phyloP scores from a whole-genome alignment of 2,797 vertebrate species.

The Enteromius unitaeniatus region DNA sequence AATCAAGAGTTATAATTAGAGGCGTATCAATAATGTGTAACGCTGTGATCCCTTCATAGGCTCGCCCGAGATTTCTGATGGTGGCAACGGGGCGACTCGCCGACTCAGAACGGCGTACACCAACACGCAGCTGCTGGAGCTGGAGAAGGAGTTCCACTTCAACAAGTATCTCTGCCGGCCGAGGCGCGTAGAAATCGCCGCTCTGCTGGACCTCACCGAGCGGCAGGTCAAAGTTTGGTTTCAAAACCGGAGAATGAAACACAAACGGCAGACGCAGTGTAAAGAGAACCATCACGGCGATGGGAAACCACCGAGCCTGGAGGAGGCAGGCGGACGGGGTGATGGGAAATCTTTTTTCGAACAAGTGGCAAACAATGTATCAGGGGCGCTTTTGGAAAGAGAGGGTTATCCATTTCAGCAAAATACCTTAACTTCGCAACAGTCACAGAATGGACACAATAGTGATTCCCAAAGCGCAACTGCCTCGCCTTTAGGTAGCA shows the following conservation, averaged over 20 bases:
- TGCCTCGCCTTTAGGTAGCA: constrained; percentile 92
- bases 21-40: constrained; percentile 60
- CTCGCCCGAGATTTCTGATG: constrained; percentile 84
- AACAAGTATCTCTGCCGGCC: constrained; percentile 98
- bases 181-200: constrained; percentile 92
- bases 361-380: constrained; percentile 80
- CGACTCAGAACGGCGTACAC: constrained; percentile 95
- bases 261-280: constrained; percentile 94
- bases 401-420: constrained; percentile 90
- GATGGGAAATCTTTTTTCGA: constrained; percentile 88
- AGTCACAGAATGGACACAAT: constrained; percentile 88
- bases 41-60: constrained; percentile 70
- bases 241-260: constrained; percentile 97
- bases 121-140: constrained; percentile 95
- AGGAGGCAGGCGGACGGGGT: constrained; percentile 81
- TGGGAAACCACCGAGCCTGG: constrained; percentile 84
- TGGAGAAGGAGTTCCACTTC: constrained; percentile 98
- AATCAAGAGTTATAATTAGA: constrained; percentile 59
- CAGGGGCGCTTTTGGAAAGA: constrained; percentile 86
- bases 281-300: constrained; percentile 94
- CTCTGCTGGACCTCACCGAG: constrained; percentile 92
- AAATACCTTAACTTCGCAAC: constrained; percentile 87
- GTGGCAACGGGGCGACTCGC: constrained; percentile 79
- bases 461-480: constrained; percentile 88
- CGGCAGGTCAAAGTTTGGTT: constrained; percentile 99